phyloP scores from a whole-genome alignment of 2,888 invertebrate species.

The Diplazon laetatorius region DNA sequence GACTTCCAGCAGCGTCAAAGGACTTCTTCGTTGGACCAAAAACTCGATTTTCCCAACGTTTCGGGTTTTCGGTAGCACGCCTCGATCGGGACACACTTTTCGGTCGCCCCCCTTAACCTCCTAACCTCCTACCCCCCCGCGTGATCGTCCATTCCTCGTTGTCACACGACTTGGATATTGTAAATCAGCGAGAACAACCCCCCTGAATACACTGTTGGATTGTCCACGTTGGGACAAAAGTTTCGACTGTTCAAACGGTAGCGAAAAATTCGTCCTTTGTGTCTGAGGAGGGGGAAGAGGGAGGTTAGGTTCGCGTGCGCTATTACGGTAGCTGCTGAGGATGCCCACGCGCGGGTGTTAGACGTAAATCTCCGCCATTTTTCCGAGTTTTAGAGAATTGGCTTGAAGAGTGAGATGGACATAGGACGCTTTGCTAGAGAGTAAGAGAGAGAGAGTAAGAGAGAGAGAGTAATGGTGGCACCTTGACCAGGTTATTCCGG shows the following conservation, averaged over 20 bases:
- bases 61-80: no score
- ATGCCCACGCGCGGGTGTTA: constrained; percentile 28
- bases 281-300: background rate
- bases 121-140: background rate
- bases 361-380: constrained; percentile 46
- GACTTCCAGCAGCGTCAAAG: no score
- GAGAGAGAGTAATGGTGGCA: background rate
- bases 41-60: no score
- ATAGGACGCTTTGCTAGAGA: no score
- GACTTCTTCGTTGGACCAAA: no score
- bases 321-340: constrained; percentile 22
- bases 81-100: constrained; percentile 3
- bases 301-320: no score
- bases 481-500: constrained; percentile 9
- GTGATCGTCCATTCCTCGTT: no score
- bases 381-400: background rate
- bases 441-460: constrained; percentile 21
- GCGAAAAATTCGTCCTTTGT: constrained; percentile 6
- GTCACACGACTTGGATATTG: background rate
- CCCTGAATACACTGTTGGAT: background rate
- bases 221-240: background rate
- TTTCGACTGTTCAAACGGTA: background rate
- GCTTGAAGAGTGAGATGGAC: no score
- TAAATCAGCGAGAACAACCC: constrained; percentile 3
- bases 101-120: background rate